Evolutionary conservation across 2,888 invertebrate genomes (phyloP).

Genomic region (Cabera pusaria): DNA sequence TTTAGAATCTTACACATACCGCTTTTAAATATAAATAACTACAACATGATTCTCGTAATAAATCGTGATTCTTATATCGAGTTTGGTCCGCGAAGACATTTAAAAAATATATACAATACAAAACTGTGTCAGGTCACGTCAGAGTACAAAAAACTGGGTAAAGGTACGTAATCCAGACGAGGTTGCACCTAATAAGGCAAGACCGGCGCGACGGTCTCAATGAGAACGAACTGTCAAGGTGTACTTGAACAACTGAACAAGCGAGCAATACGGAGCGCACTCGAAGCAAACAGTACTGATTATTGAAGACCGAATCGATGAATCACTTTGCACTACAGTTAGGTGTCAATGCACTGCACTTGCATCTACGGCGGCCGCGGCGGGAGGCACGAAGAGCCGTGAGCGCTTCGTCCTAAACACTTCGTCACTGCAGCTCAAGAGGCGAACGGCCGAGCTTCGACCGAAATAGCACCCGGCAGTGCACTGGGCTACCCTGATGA

Average conservation of each 20-base stretch:
- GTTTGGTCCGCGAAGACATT: constrained; percentile 86
- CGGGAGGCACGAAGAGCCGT: constrained; percentile 55
- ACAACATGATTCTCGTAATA: constrained; percentile 86
- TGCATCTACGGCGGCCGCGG: constrained; percentile 58
- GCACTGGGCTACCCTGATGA: constrained; percentile 71
- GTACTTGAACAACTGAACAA: constrained; percentile 54
- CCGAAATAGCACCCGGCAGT: constrained; percentile 81
- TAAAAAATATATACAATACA: constrained; percentile 40
- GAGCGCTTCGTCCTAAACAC: constrained; percentile 64
- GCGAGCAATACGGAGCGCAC: constrained; percentile 51
- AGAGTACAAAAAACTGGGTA: constrained; percentile 65
- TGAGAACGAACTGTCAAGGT: constrained; percentile 75
- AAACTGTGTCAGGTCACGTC: constrained; percentile 49
- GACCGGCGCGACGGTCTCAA: constrained; percentile 64
- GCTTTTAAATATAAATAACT: constrained; percentile 83
- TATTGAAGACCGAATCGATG: constrained; percentile 59
- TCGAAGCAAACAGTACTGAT: constrained; percentile 60
- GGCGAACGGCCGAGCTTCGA: constrained; percentile 71
- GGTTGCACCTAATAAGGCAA: constrained; percentile 73
- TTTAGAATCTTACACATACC: not conserved
- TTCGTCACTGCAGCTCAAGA: constrained; percentile 59
- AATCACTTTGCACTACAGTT: constrained; percentile 72
- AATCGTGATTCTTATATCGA: constrained; percentile 87
- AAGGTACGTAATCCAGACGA: constrained; percentile 68
- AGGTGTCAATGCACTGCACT: constrained; percentile 81